Base-by-base conservation (phyloP, 2,888 invertebrate genomes). In the Melitaea athalia region DNA sequence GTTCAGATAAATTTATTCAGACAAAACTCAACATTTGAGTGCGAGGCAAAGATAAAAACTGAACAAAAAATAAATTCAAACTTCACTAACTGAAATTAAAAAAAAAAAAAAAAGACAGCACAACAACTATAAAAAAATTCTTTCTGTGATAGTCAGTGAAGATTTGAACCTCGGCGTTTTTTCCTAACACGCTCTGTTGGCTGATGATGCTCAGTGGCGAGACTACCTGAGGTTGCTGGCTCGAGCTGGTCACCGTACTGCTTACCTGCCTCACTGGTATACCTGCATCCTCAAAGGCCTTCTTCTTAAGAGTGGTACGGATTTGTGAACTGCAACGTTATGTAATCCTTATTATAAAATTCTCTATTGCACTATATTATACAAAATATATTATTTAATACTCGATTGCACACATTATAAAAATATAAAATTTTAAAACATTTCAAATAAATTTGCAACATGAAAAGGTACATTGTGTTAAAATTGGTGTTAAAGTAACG, bases 251-350 rank as follows among this genome's bases (percentile, higher is more conserved):
- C 74, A 93, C 90, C 50, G 93, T 89, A 77, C 93, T 93, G 85
- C 93, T 94, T 78, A 95, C 94, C 88, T 94, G 94, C 75, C 95
- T 92, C 17, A 95, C 94, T 66, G 96, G 96, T 77, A 97, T 94
- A 72, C 97, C 97, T 72, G 97, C 97, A 81, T 97, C 97, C 84
- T 97, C 97, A 83, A 97, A 97, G 0, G 97, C 96, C 83, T 97
- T 97, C 87, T 97, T 97, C 88, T 97, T 97, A 68, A 97, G 85
- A 0, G 97, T 97, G 53, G 96, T 95, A 70, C 96, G 94, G 76
- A 98, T 98, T 90, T 98, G 98, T 5, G 96, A 95, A 74, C 98
- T 98, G 89, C 45, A 93, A 47, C 8, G 12, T 12, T 33, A 5
- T n/a, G n/a, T n/a, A n/a, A n/a, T n/a, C n/a, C n/a, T n/a, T n/a